phyloP scores from a whole-genome alignment of 2,113 vertebrate genomes.

The Dasyurus viverrinus region DNA sequence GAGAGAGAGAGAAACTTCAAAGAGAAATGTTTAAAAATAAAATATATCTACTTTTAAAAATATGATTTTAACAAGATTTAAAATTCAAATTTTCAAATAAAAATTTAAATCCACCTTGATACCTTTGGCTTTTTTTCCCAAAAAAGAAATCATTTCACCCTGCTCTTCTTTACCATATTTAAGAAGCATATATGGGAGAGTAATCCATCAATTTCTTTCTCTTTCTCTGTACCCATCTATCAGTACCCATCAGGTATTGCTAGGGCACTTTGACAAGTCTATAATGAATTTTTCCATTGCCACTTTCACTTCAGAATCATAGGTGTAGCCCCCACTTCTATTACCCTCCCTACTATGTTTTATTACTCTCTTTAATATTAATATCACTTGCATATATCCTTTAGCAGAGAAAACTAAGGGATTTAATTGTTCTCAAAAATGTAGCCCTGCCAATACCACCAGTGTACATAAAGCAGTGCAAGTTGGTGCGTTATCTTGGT shows the following conservation, averaged over 20 bases:
- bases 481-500: neutral
- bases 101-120: neutral
- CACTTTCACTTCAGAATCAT: neutral
- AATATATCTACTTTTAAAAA: neutral
- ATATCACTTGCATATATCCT: neutral
- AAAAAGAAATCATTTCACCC: neutral
- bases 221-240: neutral
- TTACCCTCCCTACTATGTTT: neutral
- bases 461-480: neutral
- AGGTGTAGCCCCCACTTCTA: neutral
- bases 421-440: neutral
- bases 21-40: neutral
- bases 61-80: neutral
- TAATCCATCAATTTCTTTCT: neutral
- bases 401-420: neutral
- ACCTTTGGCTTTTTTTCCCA: slow-evolving; percentile 11
- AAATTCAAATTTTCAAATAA: neutral
- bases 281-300: neutral
- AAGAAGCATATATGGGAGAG: neutral
- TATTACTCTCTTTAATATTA: neutral
- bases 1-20: neutral
- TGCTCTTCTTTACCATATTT: neutral
- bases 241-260: rapidly evolving
- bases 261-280: neutral
- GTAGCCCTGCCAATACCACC: neutral